Conservation (phyloP, 2,888 invertebrate genomes). For the Thereva nobilitata region DNA sequence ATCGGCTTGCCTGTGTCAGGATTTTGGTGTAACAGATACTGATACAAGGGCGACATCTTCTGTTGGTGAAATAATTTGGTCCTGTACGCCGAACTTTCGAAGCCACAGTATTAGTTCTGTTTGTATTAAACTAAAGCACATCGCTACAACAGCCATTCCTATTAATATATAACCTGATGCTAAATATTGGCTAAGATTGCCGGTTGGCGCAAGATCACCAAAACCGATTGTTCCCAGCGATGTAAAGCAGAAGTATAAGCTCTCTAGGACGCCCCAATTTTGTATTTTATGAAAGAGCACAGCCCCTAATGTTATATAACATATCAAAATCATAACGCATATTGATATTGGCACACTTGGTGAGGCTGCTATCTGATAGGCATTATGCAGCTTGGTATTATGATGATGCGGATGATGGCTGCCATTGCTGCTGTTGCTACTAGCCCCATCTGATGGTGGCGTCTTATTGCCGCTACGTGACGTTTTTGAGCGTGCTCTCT, state of each 20-base stretch:
- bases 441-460: constrained; percentile 41
- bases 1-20: constrained; percentile 63
- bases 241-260: constrained; percentile 80
- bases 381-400: constrained; percentile 26
- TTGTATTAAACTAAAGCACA: constrained; percentile 85
- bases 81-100: constrained; percentile 57
- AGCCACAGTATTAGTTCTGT: constrained; percentile 67
- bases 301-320: constrained; percentile 88
- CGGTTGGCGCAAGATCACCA: constrained; percentile 73
- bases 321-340: constrained; percentile 80
- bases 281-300: constrained; percentile 88
- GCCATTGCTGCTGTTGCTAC: constrained; percentile 49
- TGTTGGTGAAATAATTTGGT: constrained; percentile 58
- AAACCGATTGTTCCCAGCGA: constrained; percentile 82
- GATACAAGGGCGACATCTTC: constrained; percentile 61
- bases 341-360: constrained; percentile 83
- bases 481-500: constrained; percentile 59
- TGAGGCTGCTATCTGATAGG: constrained; percentile 43
- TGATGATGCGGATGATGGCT: constrained; percentile 36
- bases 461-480: constrained; percentile 38
- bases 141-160: constrained; percentile 83
- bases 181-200: constrained; percentile 73
- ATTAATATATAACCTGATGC: constrained; percentile 81
- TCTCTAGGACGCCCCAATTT: constrained; percentile 88
- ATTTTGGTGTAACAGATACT: constrained; percentile 61